phyloP scores from a whole-genome alignment of 2,113 vertebrate genomes.

The Marmota monax region DNA sequence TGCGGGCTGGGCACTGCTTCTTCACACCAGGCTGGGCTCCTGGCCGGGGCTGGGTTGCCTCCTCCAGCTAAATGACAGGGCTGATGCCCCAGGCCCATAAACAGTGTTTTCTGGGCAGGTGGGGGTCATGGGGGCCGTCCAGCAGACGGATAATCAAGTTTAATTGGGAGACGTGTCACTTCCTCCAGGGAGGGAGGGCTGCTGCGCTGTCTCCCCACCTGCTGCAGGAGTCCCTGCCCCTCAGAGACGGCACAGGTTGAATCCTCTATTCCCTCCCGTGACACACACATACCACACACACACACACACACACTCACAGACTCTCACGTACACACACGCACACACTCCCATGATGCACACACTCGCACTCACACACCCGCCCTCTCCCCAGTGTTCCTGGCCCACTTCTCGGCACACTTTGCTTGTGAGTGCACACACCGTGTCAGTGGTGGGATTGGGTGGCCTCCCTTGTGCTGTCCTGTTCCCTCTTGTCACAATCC shows the following conservation, averaged over 20 bases:
- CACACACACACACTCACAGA: no score
- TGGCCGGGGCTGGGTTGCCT: conserved; percentile 29
- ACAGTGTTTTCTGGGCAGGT: conserved; percentile 56
- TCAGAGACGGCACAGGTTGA: not conserved
- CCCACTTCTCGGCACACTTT: not conserved
- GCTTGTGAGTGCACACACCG: not conserved
- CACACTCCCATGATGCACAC: accelerated
- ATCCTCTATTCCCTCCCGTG: not conserved
- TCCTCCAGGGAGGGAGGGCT: not conserved
- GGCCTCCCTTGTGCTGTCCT: no score
- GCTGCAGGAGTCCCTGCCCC: not conserved
- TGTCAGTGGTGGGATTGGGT: not conserved
- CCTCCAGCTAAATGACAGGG: conserved; percentile 66
- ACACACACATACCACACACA: not conserved
- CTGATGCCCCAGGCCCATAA: conserved; percentile 52
- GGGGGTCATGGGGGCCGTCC: not conserved
- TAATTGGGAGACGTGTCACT: not conserved
- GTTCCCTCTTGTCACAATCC: not conserved
- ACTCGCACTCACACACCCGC: not conserved
- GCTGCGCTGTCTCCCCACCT: not conserved
- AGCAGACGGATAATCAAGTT: conserved; percentile 44
- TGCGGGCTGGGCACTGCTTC: conserved; percentile 28
- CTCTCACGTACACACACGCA: not conserved
- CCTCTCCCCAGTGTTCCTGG: not conserved
- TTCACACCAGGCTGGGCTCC: not conserved